Base-by-base conservation (phyloP, 2,113 vertebrate species). In the Cavia porcellus region DNA sequence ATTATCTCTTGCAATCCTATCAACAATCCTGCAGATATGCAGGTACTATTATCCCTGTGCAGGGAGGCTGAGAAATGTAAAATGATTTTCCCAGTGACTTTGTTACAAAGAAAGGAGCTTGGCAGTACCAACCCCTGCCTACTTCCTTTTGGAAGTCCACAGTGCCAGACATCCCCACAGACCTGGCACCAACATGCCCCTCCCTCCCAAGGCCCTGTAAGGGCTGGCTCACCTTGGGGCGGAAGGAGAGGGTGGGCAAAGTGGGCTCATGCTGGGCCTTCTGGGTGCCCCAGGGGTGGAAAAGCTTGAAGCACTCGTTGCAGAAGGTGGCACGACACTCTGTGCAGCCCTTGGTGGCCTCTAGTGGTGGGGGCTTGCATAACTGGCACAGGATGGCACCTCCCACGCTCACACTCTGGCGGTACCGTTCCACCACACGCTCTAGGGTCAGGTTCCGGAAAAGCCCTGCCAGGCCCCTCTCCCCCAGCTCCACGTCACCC, bases 261-360 rank as follows among this genome's bases (percentile, higher is more conserved):
- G 99, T 99, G 98, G 99, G 99, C 95, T 99, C 99, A 0, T 99
- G 99, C 97, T 99, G 99, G 81, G 99, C 99, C 86, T 99, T 99
- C 72, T 99, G 99, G 2, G 99, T 99, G 82, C 99, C 99, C 99
- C 99, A 99, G 0, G 99, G 99, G 96, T 99, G 99, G 98, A 99
- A 99, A 86, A 99, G 99, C 96, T 99, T 99, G 98, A 99, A 99
- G 98, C 99, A 99, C 95, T 99, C 99, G 0, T 99, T 99, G 98
- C 99, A 99, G 98, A 99, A 99, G 98, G 99, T 99, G 85, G 99
- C 98, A 2, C 99, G 98, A 98, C 99, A 99, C 98, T 99, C 99
- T 0, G 99, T 99, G 77, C 99, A 99, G 98, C 99, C 99, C 97
- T 99, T 99, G 59, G 99, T 99, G 98, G 99, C 99, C 97, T 99